Base-by-base conservation (phyloP, 2,888 invertebrate genomes). In the Pyrocoelia pectoralis region DNA sequence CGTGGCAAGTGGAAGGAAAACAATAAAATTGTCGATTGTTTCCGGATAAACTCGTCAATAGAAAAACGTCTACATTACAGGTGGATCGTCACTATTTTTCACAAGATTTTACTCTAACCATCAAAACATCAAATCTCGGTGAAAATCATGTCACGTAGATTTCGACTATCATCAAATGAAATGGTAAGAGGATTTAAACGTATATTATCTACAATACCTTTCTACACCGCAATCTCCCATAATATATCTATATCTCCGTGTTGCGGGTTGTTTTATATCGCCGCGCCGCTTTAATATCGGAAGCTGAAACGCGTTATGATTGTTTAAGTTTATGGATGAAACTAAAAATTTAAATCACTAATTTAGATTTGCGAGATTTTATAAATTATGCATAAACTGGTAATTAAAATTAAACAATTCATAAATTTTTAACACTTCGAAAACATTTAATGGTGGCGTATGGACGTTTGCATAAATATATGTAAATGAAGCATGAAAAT, bases 401-500 rank as follows among this genome's bases (percentile, higher is more conserved):
- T 63, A 58, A 60, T 59, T 56, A 64, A 56, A 64, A 59, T 59
- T 59, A 59, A 55, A 55, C 58, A 59, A 59, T 51, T 63, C 53
- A 50, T 64, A 53, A 56, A 64, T 64, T 60, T 60, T 60, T 56
- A 55, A 53, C 46, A 52, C 53, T 29, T 48, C 46, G 18, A 55
- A 56, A 55, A 63, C 29, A 24, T 41, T 54, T 50, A 50, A 33
- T 24, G 56, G 38, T 24, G 15, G 28, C 28, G 38, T 13, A 56
- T 54, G 53, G 49, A 61, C 61, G 64, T 61, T 64, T 62, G 68
- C 64, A 70, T 70, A 70, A 68, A 66, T 68, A 68, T 61, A 68
- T 69, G 68, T 69, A 70, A 70, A 68, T 67, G 68, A 65, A 67
- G 65, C 66, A 69, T 70, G 69, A 65, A 70, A 70, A 70, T 69